Conservation (phyloP, 2,113 vertebrate species). For the Dipodomys merriami region DNA sequence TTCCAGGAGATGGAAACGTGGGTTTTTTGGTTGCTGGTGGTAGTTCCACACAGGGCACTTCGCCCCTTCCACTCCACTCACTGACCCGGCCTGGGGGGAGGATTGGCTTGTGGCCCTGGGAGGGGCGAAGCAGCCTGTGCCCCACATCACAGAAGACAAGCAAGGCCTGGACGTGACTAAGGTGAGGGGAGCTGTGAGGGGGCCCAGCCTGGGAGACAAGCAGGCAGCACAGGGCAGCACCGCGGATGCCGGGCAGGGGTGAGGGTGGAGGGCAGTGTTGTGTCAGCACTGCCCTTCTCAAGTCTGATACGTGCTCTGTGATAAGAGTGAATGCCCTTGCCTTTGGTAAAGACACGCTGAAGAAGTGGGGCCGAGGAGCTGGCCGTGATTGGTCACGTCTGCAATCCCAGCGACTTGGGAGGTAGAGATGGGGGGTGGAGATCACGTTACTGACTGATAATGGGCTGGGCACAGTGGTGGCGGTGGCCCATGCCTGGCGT, state of each 20-base stretch:
- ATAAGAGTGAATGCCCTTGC: neutral
- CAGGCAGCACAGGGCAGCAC: neutral
- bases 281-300: rapidly evolving
- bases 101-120: too few relatives aligned
- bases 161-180: neutral
- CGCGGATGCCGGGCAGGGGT: rapidly evolving
- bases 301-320: neutral
- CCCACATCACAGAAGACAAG: neutral
- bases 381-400: too few relatives aligned
- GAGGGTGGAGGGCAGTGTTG: rapidly evolving
- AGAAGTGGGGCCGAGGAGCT: neutral
- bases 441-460: too few relatives aligned
- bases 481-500: too few relatives aligned
- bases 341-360: neutral
- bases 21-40: too few relatives aligned
- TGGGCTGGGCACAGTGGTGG: too few relatives aligned
- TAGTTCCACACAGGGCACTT: too few relatives aligned
- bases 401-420: too few relatives aligned
- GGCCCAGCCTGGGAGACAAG: neutral
- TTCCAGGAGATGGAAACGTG: too few relatives aligned
- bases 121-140: rapidly evolving
- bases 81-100: too few relatives aligned
- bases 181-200: rapidly evolving
- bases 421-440: too few relatives aligned
- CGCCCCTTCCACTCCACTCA: too few relatives aligned